phyloP scores from a whole-genome alignment of 2,888 invertebrate genomes.

The Drosophila kokeensis region DNA sequence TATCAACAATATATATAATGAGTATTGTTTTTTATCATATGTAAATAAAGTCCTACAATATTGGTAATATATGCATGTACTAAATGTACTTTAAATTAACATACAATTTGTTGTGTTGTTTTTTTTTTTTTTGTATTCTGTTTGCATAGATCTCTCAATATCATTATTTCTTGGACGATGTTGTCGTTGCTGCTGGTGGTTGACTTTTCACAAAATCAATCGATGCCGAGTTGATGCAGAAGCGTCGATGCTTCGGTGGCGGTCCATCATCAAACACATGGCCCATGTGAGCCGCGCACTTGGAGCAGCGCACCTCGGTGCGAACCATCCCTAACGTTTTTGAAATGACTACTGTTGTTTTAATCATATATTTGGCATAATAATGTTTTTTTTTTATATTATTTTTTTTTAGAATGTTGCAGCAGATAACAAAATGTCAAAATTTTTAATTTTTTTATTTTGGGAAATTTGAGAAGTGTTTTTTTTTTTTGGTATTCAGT shows the following conservation, averaged over 20 bases:
- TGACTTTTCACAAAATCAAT: conserved; percentile 83
- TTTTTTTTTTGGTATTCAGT: conserved; percentile 31
- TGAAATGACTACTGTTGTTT: conserved; percentile 86
- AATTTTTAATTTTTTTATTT: conserved; percentile 26
- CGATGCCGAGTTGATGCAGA: conserved; percentile 97
- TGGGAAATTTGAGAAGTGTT: conserved; percentile 50
- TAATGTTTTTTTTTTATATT: conserved; percentile 34
- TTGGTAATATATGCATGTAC: conserved; percentile 32
- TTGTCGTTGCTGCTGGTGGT: conserved; percentile 55
- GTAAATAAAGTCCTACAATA: conserved; percentile 71
- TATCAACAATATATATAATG: conserved; percentile 35
- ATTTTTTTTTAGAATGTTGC: conserved; percentile 24
- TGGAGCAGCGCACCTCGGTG: conserved; percentile 97
- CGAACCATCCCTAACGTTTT: conserved; percentile 93
- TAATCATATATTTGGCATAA: conserved; percentile 58
- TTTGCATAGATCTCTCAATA: conserved; percentile 17
- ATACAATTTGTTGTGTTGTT: conserved; percentile 26
- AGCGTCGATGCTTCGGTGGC: conserved; percentile 95
- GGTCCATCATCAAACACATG: conserved; percentile 99
- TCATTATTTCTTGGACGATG: conserved; percentile 77
- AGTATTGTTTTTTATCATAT: conserved; percentile 39
- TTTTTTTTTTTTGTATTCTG: conserved; percentile 5
- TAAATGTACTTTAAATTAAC: conserved; percentile 41
- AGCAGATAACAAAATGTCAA: conserved; percentile 22
- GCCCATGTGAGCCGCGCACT: conserved; percentile 97